A percentile compares a stretch with the other conserved stretches of the same genome.
These are phyloP conservation scores for Synanthedon vespiformis DNA, from an alignment of 2,888 invertebrate species.

Conservation along the genomic window DNA sequence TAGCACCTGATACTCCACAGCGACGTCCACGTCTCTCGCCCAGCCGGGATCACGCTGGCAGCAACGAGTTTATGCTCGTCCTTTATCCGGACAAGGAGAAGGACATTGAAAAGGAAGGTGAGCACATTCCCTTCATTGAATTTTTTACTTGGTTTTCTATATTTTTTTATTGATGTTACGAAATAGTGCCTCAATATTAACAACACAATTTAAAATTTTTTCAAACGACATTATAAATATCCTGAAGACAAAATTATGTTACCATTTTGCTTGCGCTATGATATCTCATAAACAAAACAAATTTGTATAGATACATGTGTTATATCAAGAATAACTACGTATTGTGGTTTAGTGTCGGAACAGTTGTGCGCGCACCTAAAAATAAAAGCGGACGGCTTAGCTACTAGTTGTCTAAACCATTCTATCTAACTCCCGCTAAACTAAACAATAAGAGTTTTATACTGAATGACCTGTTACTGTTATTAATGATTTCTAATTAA, in stretches of 20 bases:
- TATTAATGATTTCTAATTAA: no score
- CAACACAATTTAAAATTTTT: no score
- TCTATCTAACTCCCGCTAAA: conserved; percentile 7
- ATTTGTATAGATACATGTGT: no score
- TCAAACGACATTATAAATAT: no score
- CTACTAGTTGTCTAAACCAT: conserved; percentile 17
- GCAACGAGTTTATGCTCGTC: conserved; percentile 86
- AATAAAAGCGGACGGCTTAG: conserved; percentile 24
- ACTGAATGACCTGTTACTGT: no score
- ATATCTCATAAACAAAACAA: no score
- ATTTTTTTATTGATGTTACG: no score
- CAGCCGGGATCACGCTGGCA: conserved; percentile 55
- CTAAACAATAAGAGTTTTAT: not conserved
- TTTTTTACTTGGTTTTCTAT: no score
- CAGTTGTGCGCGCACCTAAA: conserved; percentile 24
- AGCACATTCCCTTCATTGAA: not conserved
- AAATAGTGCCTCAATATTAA: no score
- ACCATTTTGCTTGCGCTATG: no score
- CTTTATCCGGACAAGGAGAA: conserved; percentile 73
- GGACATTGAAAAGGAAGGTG: conserved; percentile 49
- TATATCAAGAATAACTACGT: not conserved
- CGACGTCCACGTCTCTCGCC: conserved; percentile 36
- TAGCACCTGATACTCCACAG: conserved; percentile 20
- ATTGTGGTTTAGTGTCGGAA: conserved; percentile 7
- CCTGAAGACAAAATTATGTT: no score